Evolutionary conservation across 2,797 vertebrate species (phyloP).

Genomic region (Steatocranus sp.): DNA sequence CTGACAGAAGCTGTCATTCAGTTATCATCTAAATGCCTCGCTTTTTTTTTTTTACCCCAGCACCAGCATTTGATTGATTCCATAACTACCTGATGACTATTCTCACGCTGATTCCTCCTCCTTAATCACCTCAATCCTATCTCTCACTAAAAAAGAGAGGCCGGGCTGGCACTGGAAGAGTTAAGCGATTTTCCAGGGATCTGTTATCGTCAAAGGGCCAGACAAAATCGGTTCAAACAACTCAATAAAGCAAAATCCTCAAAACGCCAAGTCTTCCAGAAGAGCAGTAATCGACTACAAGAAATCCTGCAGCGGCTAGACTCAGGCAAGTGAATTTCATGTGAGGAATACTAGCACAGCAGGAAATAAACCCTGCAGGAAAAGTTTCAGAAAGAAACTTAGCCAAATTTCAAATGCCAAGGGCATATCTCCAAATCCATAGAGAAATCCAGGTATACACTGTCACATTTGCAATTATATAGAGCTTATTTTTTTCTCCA

Average conservation of each 20-base stretch:
- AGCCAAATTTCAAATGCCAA: conserved; percentile 30
- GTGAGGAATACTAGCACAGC: conserved; percentile 7
- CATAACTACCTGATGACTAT: conserved; percentile 39
- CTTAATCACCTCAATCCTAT: conserved; percentile 32
- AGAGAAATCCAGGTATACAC: background rate
- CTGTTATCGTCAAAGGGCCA: conserved; percentile 16
- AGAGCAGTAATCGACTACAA: conserved; percentile 26
- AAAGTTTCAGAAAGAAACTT: conserved; percentile 18
- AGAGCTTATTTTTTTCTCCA: background rate
- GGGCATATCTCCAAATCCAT: conserved; percentile 3
- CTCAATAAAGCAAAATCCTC: conserved; percentile 34
- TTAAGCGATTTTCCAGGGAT: conserved; percentile 15
- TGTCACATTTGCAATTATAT: background rate
- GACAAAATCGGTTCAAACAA: conserved; percentile 28
- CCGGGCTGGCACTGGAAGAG: background rate
- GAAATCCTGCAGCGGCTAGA: conserved; percentile 40
- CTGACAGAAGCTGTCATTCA: conserved; percentile 12
- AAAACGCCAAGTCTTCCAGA: conserved; percentile 10
- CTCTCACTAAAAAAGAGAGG: background rate
- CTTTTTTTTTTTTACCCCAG: conserved; percentile 14
- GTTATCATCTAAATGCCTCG: conserved; percentile 6
- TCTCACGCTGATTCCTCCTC: conserved; percentile 13
- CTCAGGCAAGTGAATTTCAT: conserved; percentile 24
- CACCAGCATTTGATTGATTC: conserved; percentile 37
- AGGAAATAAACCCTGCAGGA: conserved; percentile 24